These are phyloP conservation scores for Hystrix brachyura DNA, from an alignment of 2,113 vertebrate genomes.

Conservation along the genomic window DNA sequence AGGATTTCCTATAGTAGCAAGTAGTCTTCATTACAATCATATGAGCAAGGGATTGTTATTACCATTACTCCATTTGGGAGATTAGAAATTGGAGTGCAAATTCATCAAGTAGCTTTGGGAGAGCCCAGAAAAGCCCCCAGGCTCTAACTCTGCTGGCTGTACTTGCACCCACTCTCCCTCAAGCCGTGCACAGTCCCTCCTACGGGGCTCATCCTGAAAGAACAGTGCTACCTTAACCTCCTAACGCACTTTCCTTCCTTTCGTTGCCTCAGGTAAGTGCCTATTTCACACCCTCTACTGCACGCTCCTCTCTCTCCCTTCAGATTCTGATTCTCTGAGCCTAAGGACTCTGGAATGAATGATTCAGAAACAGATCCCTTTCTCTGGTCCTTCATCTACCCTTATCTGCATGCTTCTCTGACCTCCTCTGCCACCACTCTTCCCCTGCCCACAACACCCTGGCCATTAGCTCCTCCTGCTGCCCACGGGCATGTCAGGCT, in stretches of 20 bases:
- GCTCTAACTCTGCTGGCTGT: background rate
- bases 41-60: background rate
- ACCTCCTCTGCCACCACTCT: background rate
- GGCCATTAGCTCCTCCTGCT: background rate
- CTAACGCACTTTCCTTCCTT: background rate
- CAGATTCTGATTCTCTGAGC: background rate
- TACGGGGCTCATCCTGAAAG: background rate
- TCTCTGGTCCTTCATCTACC: background rate
- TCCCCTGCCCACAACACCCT: background rate
- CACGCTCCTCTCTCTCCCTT: background rate
- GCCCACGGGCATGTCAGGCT: background rate
- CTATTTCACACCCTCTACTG: background rate
- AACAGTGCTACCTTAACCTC: background rate
- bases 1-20: background rate
- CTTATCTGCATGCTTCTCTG: background rate
- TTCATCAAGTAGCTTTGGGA: background rate
- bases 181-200: background rate
- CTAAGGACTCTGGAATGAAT: background rate
- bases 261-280: background rate
- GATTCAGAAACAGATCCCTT: conserved; percentile 11
- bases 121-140: background rate
- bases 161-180: background rate
- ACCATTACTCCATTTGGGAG: background rate
- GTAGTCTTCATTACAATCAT: background rate
- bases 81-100: background rate